A percentile compares a stretch with the other conserved stretches of the same genome.
Evolutionary conservation across 2,888 invertebrate genomes (phyloP).

Genomic region (Cantharis lateralis): DNA sequence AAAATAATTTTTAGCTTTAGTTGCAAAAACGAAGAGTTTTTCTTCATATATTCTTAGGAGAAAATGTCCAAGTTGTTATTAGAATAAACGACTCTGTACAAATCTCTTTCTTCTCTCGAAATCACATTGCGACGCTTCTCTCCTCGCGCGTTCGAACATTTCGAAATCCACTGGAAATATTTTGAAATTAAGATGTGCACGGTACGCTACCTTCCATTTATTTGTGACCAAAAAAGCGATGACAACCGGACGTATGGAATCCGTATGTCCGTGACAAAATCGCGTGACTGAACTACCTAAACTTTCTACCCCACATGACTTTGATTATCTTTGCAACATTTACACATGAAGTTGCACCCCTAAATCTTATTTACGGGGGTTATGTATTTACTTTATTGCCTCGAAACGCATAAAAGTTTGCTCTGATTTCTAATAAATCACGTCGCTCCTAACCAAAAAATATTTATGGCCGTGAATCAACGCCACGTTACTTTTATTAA

Average conservation of each 20-base stretch:
- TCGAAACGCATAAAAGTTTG: conserved; percentile 8
- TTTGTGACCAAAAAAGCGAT: conserved; percentile 26
- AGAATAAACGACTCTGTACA: conserved; percentile 4
- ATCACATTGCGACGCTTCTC: background rate
- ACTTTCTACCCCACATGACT: conserved; percentile 35
- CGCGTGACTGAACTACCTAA: conserved; percentile 43
- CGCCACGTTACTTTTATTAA: background rate
- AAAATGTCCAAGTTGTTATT: background rate
- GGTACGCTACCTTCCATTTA: background rate
- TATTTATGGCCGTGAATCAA: background rate
- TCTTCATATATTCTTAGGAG: background rate
- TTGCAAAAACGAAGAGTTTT: background rate
- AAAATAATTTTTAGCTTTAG: conserved; percentile 28
- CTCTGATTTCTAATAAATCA: conserved; percentile 14
- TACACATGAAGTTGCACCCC: conserved; percentile 40
- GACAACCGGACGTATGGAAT: conserved; percentile 46
- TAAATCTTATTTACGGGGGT: conserved; percentile 23
- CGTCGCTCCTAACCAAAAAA: background rate
- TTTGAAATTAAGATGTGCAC: background rate
- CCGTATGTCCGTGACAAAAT: conserved; percentile 44
- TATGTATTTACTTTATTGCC: conserved; percentile 21
- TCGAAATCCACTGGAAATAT: background rate
- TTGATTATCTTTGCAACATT: conserved; percentile 43
- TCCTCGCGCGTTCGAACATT: background rate
- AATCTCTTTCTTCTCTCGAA: background rate